Percentiles rank a stretch among this genome's conserved stretches.
These are phyloP conservation scores for Isaurus tuberculatus DNA, from an alignment of 92 coral and sea anemone species.

Conservation along the genomic window DNA sequence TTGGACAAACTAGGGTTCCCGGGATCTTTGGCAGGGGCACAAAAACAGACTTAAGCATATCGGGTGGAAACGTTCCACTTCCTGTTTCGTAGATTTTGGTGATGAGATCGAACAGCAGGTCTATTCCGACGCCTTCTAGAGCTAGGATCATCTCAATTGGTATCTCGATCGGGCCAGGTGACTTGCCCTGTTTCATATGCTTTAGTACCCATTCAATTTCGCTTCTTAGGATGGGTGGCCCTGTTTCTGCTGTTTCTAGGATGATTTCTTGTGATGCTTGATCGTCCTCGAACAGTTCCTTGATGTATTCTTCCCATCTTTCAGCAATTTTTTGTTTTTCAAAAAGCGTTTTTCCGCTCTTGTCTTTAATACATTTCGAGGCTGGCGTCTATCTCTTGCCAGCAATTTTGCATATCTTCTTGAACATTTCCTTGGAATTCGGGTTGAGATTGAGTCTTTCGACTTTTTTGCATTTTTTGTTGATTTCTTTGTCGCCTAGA, in stretches of 20 bases:
- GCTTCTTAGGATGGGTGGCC: not conserved
- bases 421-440: not conserved
- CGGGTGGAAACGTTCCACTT: not conserved
- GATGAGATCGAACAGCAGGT: not conserved
- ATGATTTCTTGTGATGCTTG: not conserved
- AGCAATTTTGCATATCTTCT: not conserved
- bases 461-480: not conserved
- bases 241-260: not conserved
- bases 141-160: not conserved
- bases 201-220: not conserved
- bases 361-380: not conserved
- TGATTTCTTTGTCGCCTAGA: not conserved
- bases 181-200: not conserved
- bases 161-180: not conserved
- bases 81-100: not conserved
- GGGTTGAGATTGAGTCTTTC: not conserved
- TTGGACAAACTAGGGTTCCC: not conserved
- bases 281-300: not conserved
- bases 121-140: not conserved
- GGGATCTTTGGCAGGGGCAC: not conserved
- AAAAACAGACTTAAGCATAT: not conserved
- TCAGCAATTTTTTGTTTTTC: not conserved
- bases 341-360: not conserved
- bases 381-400: not conserved
- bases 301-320: constrained; percentile 14